Evolutionary conservation across 2,888 invertebrate genomes (phyloP).

Genomic region (Phanerotoma sp.): DNA sequence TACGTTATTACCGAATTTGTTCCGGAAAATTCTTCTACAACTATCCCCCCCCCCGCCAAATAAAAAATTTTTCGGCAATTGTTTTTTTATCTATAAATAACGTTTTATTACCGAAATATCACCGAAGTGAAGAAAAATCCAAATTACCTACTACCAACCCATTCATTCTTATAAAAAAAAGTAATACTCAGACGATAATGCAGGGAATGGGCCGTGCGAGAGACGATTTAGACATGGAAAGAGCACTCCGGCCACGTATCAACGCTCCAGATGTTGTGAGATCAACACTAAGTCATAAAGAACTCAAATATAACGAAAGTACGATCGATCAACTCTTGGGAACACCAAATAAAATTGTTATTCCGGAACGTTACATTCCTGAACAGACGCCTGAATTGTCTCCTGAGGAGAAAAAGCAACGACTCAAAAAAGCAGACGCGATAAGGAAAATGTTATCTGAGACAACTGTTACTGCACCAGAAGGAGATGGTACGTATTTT

Average conservation of each 20-base stretch:
- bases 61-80: too few species aligned
- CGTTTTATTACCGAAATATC: too few species aligned
- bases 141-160: not conserved
- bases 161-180: constrained; percentile 12
- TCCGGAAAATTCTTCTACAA: too few species aligned
- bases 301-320: constrained; percentile 71
- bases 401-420: constrained; percentile 80
- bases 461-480: constrained; percentile 60
- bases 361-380: constrained; percentile 90
- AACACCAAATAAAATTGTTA: constrained; percentile 86
- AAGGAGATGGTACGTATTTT: constrained; percentile 40
- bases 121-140: too few species aligned
- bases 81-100: too few species aligned
- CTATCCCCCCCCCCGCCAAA: too few species aligned
- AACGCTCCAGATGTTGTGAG: constrained; percentile 87
- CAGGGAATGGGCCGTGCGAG: constrained; percentile 65
- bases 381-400: constrained; percentile 85
- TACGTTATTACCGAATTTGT: too few species aligned
- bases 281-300: constrained; percentile 71
- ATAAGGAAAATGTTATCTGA: constrained; percentile 89
- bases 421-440: constrained; percentile 85
- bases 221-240: constrained; percentile 86
- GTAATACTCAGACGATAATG: not conserved
- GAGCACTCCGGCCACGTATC: constrained; percentile 72
- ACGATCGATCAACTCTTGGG: constrained; percentile 86